Base-by-base conservation (phyloP, 2,888 invertebrate species). In the Lasioglossum calceatum region DNA sequence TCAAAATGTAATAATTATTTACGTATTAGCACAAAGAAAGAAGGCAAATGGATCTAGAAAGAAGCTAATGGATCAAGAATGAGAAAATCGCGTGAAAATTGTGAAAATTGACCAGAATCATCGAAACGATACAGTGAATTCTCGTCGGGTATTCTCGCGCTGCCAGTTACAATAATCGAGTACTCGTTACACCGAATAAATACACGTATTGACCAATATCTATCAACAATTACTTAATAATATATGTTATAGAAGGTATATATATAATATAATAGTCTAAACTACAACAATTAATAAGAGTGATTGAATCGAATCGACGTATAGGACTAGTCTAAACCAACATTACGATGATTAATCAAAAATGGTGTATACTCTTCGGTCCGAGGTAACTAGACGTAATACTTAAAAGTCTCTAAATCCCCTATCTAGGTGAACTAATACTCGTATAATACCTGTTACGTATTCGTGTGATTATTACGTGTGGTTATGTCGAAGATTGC, bases 271-370 rank as follows among this genome's bases (percentile, higher is more conserved):
- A 83, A 87, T 87, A 78, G 87, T 80, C 93, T 93, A 92, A 88
- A 87, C 92, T 92, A 92, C 91, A 88, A 92, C 92, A 93, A 92
- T 90, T 90, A 92, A 89, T 87, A 92, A 70, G 32, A 90, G 83
- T 88, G 88, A 86, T 86, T 88, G 81, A 42, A 87, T 89, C 79
- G 87, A 87, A 86, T 89, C 87, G 86, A 89, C 87, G 82, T 87
- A 87, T 88, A 54, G 82, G 39, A 88, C 91, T 92, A 91, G 72
- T 39, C 91, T 92, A 91, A 67, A 89, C 87, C 90, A 90, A 93
- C 91, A 91, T 91, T 91, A 91, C 91, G 88, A 92, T 90, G 90
- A 88, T n/a, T 84, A 88, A 85, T 85, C 86, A 90, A 50, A 70
- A 70, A 39, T 70, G 86, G 77, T 16, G 5, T 54, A 54, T 92